Base-by-base conservation (phyloP, 2,888 invertebrate species). In the Herminia tarsipennalis region DNA sequence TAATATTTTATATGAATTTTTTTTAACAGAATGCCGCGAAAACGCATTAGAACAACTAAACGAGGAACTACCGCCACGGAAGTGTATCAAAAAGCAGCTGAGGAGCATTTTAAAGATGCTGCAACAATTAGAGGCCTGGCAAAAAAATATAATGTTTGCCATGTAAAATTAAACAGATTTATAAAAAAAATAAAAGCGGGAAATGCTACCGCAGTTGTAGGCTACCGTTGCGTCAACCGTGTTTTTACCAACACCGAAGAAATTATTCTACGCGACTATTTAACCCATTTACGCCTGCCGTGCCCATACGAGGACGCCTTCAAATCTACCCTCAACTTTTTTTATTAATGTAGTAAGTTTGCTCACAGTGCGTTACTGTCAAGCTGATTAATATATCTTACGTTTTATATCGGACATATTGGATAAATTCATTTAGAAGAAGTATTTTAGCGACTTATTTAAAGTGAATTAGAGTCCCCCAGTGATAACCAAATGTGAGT, bases 111-210 rank as follows among this genome's bases (percentile, higher is more conserved):
- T 21, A 53, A 47, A 18, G 30, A 27, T 18, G 18, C 9, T 18
- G 18, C 10, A 40, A 47, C 6, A 28, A 46, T 54, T 9, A 50
- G 50, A 50, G 37, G 13, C 20, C 33, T 55, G 34, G 46, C 49
- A 46, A 50, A 38, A 56, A 56, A 56, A 43, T 50, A 45, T 30
- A 37, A 48, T 44, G 56, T 56, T 45, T 48, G 51, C 36, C 47
- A 40, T 43, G 50, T 43, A 27, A 49, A 41, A 35, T 50, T 55
- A 33, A 22, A 51, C 22, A 48, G 56, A 46, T 53, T 21, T 39
- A 44, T 56, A 47, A 50, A 13, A 30, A 40, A 57, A 53, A 13
- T 53, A 32, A 45, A 53, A 42, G 41, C 44, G 41, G 50, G 57
- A 44, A 49, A 52, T 47, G 39, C 52, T 44, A 35, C 9, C 14